phyloP scores from a whole-genome alignment of 2,888 invertebrate species.

The Oscheius sp. region DNA sequence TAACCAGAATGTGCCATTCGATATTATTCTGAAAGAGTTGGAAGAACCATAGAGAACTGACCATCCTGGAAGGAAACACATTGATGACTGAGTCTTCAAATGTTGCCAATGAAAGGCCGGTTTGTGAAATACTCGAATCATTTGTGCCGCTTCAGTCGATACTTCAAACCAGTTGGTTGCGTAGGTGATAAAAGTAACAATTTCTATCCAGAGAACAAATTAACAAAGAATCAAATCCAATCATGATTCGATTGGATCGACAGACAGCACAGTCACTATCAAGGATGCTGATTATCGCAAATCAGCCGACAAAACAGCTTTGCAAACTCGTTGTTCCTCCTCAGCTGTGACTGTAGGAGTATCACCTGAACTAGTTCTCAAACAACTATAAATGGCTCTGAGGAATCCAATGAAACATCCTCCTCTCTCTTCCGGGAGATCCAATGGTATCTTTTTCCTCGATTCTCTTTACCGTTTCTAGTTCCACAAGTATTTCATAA shows the following conservation, averaged over 20 bases:
- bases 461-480: too few species aligned
- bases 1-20: constrained; percentile 15
- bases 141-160: not conserved
- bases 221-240: not conserved
- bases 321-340: not conserved
- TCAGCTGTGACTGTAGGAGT: not conserved
- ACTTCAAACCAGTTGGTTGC: not conserved
- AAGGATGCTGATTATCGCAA: too few species aligned
- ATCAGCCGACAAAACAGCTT: too few species aligned
- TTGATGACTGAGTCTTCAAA: not conserved
- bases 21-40: not conserved
- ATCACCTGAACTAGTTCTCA: not conserved
- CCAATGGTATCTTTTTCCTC: too few species aligned
- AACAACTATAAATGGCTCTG: too few species aligned
- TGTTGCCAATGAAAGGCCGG: not conserved
- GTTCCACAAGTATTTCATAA: constrained; percentile 6
- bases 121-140: not conserved
- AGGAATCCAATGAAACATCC: not conserved
- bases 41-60: not conserved
- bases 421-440: not conserved
- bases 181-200: not conserved
- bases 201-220: not conserved
- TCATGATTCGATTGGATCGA: not conserved
- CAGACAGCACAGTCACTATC: too few species aligned
- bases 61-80: not conserved